Evolutionary conservation across 2,797 vertebrate species (phyloP).

Genomic region (Microchirus variegatus): DNA sequence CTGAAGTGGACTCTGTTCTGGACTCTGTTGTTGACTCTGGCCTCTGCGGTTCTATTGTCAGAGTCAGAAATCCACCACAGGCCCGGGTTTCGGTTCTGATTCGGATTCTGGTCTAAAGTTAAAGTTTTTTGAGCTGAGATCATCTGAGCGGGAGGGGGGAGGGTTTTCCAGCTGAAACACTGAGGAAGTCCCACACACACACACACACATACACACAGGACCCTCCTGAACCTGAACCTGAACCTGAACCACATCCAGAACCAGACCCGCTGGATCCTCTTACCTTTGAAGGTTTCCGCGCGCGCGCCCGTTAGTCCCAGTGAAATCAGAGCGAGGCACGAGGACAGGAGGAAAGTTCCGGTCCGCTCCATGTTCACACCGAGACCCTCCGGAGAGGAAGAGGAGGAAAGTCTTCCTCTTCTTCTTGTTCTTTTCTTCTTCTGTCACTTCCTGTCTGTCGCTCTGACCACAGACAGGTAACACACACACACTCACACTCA

Average conservation of each 20-base stretch:
- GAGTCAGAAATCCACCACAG: neutral
- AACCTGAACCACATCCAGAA: neutral
- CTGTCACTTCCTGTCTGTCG: conserved; percentile 7
- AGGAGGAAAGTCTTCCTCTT: conserved; percentile 4
- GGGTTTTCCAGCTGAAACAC: conserved; percentile 70
- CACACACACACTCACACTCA: neutral
- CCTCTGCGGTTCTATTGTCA: neutral
- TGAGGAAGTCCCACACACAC: conserved; percentile 20
- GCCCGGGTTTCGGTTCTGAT: neutral
- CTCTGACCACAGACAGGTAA: conserved; percentile 11
- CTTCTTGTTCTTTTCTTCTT: neutral
- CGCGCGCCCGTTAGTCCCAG: conserved; percentile 38
- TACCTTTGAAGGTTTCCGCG: conserved; percentile 60
- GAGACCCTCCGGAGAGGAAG: conserved; percentile 45
- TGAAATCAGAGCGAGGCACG: conserved; percentile 31
- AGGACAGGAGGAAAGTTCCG: conserved; percentile 53
- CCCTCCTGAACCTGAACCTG: neutral
- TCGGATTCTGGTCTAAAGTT: neutral
- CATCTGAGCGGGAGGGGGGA: neutral
- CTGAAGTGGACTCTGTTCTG: too few species aligned
- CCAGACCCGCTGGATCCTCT: neutral
- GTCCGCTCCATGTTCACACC: conserved; percentile 56
- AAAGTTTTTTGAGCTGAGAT: conserved; percentile 8
- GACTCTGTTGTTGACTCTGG: too few species aligned
- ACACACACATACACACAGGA: neutral